Evolutionary conservation across 2,113 vertebrate species (phyloP).

Genomic region (Erythrocercus mccallii): DNA sequence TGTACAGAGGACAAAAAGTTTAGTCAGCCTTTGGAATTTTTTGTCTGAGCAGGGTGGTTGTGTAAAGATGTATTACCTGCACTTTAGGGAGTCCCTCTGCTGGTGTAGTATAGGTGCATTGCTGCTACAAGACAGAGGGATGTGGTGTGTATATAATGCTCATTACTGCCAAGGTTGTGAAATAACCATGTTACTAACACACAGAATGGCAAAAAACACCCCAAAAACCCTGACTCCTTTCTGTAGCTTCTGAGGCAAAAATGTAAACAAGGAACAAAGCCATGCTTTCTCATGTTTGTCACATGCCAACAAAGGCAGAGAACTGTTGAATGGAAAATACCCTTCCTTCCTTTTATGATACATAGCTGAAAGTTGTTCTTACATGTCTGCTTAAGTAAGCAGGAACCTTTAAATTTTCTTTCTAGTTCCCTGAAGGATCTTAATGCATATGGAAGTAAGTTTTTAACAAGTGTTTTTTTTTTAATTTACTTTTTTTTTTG

Average conservation of each 20-base stretch:
- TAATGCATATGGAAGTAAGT: neutral
- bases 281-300: neutral
- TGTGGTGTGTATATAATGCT: rapidly evolving
- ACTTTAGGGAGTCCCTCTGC: neutral
- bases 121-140: rapidly evolving
- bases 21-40: neutral
- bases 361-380: neutral
- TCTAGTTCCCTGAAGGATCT: neutral
- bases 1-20: neutral
- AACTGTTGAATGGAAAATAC: neutral
- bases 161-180: too few relatives aligned
- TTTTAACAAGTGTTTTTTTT: neutral
- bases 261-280: neutral
- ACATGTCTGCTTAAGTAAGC: neutral
- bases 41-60: neutral
- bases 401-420: neutral
- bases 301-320: neutral
- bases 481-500: neutral
- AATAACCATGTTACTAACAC: neutral
- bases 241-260: neutral
- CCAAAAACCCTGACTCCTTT: neutral
- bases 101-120: rapidly evolving
- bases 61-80: neutral
- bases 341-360: neutral
- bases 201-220: neutral